phyloP scores from a whole-genome alignment of 2,113 vertebrate species.

The Indicator indicator region DNA sequence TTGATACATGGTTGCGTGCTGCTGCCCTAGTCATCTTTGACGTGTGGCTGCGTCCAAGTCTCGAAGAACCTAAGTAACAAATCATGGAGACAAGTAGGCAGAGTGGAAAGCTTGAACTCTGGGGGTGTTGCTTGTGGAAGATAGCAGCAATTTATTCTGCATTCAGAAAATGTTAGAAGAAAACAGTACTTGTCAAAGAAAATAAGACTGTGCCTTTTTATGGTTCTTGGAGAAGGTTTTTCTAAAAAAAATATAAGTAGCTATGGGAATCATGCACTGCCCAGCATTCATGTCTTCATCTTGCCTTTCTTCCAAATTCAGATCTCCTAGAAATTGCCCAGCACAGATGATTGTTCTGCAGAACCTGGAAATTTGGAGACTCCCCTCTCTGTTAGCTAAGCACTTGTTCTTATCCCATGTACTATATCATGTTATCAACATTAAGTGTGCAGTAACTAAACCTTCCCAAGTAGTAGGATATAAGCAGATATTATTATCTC shows the following conservation, averaged over 20 bases:
- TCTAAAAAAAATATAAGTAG: not conserved
- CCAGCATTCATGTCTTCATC: not conserved
- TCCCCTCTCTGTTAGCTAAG: not conserved
- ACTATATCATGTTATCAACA: not conserved
- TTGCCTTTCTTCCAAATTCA: not conserved
- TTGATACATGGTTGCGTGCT: not conserved
- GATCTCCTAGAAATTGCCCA: not conserved
- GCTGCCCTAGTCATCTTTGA: not conserved
- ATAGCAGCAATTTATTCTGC: not conserved
- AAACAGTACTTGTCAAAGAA: not conserved
- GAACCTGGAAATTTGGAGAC: not conserved
- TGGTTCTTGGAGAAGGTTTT: not conserved
- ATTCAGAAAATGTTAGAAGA: not conserved
- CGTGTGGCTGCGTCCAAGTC: not conserved
- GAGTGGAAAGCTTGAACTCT: not conserved
- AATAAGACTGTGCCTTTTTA: not conserved
- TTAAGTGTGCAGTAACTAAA: not conserved
- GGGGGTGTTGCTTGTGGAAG: not conserved
- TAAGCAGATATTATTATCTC: not conserved
- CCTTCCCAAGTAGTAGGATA: not conserved
- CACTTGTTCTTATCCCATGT: not conserved
- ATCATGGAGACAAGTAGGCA: not conserved
- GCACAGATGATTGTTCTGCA: not conserved
- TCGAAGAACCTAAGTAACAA: not conserved
- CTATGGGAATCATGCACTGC: not conserved